phyloP scores from a whole-genome alignment of 2,113 vertebrate species.

The Neoarius graeffei region DNA sequence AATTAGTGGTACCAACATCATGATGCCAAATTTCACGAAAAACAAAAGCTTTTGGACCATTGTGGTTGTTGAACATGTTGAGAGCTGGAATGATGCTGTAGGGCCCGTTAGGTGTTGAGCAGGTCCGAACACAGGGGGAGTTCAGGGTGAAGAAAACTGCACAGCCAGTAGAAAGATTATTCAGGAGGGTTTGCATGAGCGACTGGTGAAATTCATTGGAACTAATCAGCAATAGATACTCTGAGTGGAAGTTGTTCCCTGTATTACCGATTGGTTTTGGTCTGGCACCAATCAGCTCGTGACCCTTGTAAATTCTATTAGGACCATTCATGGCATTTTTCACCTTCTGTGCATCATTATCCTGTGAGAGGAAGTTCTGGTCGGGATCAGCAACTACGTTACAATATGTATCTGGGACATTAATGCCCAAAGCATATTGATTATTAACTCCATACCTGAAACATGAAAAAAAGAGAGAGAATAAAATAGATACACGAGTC shows the following conservation, averaged over 20 bases:
- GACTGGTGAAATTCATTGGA: not conserved
- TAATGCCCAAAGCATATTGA: slow-evolving; percentile 27
- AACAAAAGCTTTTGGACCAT: slow-evolving; percentile 79
- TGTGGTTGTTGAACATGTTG: not conserved
- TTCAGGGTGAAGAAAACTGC: slow-evolving; percentile 20
- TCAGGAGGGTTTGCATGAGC: not conserved
- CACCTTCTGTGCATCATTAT: not conserved
- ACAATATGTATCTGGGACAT: not conserved
- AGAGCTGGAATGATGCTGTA: slow-evolving; percentile 11
- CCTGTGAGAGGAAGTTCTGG: not conserved
- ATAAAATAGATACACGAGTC: not conserved
- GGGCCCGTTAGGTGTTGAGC: not conserved
- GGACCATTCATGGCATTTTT: fast-evolving
- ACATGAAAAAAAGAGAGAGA: not conserved
- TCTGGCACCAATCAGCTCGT: not conserved
- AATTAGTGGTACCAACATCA: fast-evolving
- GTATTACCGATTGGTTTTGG: not conserved
- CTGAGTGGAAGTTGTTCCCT: not conserved
- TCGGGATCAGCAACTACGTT: not conserved
- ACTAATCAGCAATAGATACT: not conserved
- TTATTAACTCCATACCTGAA: not conserved
- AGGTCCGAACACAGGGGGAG: slow-evolving; percentile 11
- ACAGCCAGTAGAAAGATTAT: not conserved
- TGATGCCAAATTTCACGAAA: not conserved
- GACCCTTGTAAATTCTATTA: not conserved